Evolutionary conservation across 1,140 invertebrate genomes (phyloP), one percentile per base, ranked within the genome.

Genomic region (Propsilocerus akamusi): DNA sequence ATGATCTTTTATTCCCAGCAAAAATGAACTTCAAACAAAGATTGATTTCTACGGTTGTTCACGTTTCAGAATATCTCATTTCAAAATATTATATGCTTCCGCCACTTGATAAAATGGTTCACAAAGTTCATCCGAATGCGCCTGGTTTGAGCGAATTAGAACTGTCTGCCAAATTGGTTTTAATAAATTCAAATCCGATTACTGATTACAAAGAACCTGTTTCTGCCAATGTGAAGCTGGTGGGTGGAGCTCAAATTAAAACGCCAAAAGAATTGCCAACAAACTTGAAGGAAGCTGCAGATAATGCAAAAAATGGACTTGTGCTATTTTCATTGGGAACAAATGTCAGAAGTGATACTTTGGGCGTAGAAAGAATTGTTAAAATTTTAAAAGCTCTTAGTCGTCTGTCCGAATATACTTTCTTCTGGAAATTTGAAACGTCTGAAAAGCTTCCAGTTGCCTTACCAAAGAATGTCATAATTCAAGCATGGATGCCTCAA

Each of bases 401-500:
- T 2, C 59, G 62, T 6, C 54, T 82, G 0, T 75, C 17, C 22
- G 22, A 76, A 20, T 70, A 76, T 28, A 73, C 69, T 25, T 67
- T 82, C 0, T 53, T 83, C 0, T 80, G 76, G 78, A 83, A 83
- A 58, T 83, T 72, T 67, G 78, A 81, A 20, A 41, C 34, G 22
- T 20, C n/a, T 5, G 34, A 41, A 5, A 41, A 22, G 5, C 34
- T 41, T 41, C 34, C 34, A 41, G 23, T 41, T 7, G 34, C 12
- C 23, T 17, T 75, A 49, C 74, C 77, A 0, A 64, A 69, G 30
- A 81, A 81, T 57, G 71, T 81, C 3, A 71, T 70, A 52, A 67
- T 75, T n/a, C 67, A 68, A 57, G 68, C 75, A 49, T 81, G 78
- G 77, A 70, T 78, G 55, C 78, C 78, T 3, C 78, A 81, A 56